Evolutionary conservation across 2,113 vertebrate species (phyloP).

Genomic region (Alligator mississippiensis): DNA sequence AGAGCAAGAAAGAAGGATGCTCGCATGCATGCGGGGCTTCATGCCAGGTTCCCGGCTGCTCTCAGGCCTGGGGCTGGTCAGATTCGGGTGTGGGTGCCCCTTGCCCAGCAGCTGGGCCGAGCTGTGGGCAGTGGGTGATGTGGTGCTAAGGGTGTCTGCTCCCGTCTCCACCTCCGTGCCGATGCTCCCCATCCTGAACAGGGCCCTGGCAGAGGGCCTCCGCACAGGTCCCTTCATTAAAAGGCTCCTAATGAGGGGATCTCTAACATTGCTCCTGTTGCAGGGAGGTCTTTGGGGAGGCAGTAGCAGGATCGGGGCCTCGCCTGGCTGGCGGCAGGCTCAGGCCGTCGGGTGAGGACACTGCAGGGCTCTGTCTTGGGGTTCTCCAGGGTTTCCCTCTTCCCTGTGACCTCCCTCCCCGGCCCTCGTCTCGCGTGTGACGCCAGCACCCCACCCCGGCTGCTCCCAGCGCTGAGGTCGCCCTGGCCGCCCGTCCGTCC

Average conservation of each 20-base stretch:
- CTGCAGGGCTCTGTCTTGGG: too few species aligned
- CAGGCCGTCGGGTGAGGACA: too few species aligned
- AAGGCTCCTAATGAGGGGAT: not conserved
- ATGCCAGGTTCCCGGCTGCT: too few species aligned
- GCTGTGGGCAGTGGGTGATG: not conserved
- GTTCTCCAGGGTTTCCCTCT: too few species aligned
- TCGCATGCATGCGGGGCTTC: too few species aligned
- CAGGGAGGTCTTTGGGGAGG: too few species aligned
- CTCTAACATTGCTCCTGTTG: not conserved
- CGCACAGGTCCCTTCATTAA: not conserved
- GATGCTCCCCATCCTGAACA: not conserved
- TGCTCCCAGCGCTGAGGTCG: not conserved
- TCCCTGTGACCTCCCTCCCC: not conserved
- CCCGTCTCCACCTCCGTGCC: not conserved
- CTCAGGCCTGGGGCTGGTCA: too few species aligned
- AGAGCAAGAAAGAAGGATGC: too few species aligned
- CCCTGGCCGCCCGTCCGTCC: not conserved
- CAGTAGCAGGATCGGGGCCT: too few species aligned
- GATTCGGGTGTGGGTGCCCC: too few species aligned
- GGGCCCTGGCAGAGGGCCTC: not conserved
- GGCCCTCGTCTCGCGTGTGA: not conserved
- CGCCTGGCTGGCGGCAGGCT: too few species aligned
- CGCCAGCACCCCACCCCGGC: not conserved
- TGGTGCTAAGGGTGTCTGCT: not conserved
- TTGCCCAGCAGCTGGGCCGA: not conserved